phyloP scores from a whole-genome alignment of 1,140 invertebrate species.

The Neodiprion lecontei region DNA sequence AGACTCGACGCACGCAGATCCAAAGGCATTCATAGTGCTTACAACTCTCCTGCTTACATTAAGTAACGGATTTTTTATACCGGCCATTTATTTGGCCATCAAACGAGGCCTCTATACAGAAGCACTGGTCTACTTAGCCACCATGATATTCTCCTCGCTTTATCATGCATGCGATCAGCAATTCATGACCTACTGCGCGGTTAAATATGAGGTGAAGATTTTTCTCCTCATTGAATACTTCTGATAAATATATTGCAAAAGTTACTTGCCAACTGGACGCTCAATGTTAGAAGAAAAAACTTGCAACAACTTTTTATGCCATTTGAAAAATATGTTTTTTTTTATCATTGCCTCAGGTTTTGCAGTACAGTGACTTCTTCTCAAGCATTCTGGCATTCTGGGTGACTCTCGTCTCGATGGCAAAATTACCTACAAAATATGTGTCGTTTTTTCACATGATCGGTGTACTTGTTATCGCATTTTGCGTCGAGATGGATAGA shows the following conservation, averaged over 20 bases:
- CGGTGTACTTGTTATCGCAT: constrained; percentile 81
- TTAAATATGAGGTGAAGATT: constrained; percentile 54
- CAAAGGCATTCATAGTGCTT: constrained; percentile 70
- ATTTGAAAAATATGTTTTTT: constrained; percentile 15
- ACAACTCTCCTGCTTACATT: constrained; percentile 80
- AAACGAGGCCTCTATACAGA: constrained; percentile 80
- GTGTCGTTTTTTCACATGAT: constrained; percentile 78
- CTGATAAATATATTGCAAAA: too few species aligned
- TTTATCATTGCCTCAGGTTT: constrained; percentile 58
- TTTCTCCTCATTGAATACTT: too few species aligned
- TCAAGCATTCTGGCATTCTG: constrained; percentile 88
- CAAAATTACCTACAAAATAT: constrained; percentile 71
- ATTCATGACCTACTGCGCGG: constrained; percentile 52
- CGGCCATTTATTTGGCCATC: constrained; percentile 82
- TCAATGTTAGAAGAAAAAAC: too few species aligned
- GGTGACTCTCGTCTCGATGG: constrained; percentile 89
- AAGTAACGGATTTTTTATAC: constrained; percentile 87
- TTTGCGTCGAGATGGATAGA: constrained; percentile 71
- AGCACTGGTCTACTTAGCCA: constrained; percentile 81
- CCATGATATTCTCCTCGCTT: constrained; percentile 88
- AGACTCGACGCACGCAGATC: constrained; percentile 76
- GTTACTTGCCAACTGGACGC: too few species aligned
- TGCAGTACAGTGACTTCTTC: constrained; percentile 93
- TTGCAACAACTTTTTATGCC: background rate
- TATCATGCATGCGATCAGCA: constrained; percentile 79